Base-by-base conservation (phyloP, 1,140 invertebrate genomes). In the Grapholita molesta region DNA sequence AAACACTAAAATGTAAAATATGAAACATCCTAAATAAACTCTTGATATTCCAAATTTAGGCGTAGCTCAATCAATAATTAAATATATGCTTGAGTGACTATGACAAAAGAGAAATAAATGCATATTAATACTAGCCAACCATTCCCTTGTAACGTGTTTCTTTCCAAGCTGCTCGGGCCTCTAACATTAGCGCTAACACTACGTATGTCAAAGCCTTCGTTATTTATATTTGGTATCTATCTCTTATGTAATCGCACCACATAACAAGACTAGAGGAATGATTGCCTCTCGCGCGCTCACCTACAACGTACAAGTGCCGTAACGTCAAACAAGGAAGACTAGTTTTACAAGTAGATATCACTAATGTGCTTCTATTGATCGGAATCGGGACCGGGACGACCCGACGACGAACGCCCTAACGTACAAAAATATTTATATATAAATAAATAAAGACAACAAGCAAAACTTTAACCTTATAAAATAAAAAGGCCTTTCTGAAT, bases 11-110 rank as follows among this genome's bases (percentile, higher is more conserved):
- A 90, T 89, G 89, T 91, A 91, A 89, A 90, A 89, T 90, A 91
- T 90, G 81, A 90, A 90, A 91, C 89, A 88, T 91, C 88, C 88
- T 91, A 91, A 91, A 91, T 91, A 91, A 91, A 91, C 86, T 91
- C 89, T 68, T 90, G 89, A 91, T 91, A 91, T 90, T 89, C 88
- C 88, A 91, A 90, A 87, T 90, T 86, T 91, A 90, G 88, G 86
- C 89, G 84, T 91, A 89, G 86, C 84, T 89, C 85, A 86, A 89
- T 89, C 42, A 48, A 48, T 88, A 86, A 86, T 87, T 88, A 89
- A 88, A 90, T 89, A 89, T 88, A 90, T 87, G 87, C 80, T 89
- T 83, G 88, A 90, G 86, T 91, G 88, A 91, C 88, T 91, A 91
- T 87, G 84, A 88, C 79, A 84, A 88, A 88, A 85, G 83, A 88